Evolutionary conservation across 2,797 vertebrate species (phyloP).

Genomic region (Varecia variegata): DNA sequence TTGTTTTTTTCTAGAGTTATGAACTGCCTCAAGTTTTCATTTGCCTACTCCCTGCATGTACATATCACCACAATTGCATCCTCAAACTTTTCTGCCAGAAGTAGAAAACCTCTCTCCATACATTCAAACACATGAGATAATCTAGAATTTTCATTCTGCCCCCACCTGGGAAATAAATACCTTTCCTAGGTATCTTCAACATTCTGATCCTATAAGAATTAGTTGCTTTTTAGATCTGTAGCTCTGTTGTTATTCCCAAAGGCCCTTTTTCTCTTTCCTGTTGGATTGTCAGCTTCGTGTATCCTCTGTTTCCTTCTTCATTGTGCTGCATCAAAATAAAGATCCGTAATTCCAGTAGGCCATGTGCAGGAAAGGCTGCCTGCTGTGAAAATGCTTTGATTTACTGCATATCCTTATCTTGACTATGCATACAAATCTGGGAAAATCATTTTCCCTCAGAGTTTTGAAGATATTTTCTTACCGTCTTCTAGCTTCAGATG

Average conservation of each 20-base stretch:
- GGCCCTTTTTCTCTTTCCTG: not conserved
- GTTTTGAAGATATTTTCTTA: not conserved
- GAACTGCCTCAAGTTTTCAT: not conserved
- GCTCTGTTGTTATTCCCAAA: not conserved
- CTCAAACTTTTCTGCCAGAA: not conserved
- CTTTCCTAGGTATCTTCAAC: not conserved
- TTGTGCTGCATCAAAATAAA: not conserved
- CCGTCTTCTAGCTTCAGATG: not conserved
- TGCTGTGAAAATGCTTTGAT: not conserved
- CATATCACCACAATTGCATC: not conserved
- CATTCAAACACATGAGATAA: not conserved
- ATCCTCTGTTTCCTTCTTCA: not conserved
- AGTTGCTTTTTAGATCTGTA: not conserved
- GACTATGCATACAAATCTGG: not conserved
- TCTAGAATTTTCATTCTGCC: not conserved
- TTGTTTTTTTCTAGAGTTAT: not conserved
- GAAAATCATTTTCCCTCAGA: not conserved
- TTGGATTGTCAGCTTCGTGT: not conserved
- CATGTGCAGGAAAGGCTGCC: not conserved
- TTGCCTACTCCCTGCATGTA: not conserved
- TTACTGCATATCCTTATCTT: not conserved
- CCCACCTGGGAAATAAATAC: not conserved
- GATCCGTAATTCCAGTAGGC: not conserved
- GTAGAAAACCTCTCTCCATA: not conserved
- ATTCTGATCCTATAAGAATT: not conserved